Evolutionary conservation across 2,888 invertebrate genomes (phyloP).

Genomic region (Rhodophaea formosa): DNA sequence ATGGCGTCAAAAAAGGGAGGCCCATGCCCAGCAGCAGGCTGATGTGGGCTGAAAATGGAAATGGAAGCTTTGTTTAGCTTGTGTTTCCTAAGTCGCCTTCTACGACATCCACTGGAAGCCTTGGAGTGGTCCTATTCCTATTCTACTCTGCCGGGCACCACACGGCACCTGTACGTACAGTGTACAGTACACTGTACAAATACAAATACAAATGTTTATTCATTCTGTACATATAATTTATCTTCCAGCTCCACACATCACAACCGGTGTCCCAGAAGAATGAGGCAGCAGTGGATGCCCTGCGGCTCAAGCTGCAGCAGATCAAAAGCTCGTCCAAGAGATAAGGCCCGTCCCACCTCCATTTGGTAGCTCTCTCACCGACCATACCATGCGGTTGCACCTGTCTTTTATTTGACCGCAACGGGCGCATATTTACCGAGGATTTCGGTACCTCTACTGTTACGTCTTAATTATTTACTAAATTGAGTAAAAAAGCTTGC

Average conservation of each 20-base stretch:
- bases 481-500: neutral
- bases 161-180: no score
- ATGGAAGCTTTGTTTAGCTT: no score
- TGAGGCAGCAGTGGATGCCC: slow-evolving; percentile 71
- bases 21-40: no score
- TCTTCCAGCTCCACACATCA: slow-evolving; percentile 67
- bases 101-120: no score
- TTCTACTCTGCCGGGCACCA: no score
- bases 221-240: no score
- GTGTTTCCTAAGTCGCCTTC: no score
- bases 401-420: slow-evolving; percentile 25
- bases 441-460: neutral
- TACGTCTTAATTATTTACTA: neutral
- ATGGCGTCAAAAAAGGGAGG: no score
- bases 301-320: slow-evolving; percentile 76
- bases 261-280: slow-evolving; percentile 63
- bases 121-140: no score
- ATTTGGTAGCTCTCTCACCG: slow-evolving; percentile 53
- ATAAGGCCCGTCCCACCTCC: slow-evolving; percentile 53
- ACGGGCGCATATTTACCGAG: slow-evolving; percentile 7
- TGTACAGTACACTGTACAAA: no score
- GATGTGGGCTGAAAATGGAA: no score
- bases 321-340: slow-evolving; percentile 78
- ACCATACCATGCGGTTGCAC: slow-evolving; percentile 29
- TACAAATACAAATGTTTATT: no score